phyloP scores from a whole-genome alignment of 2,113 vertebrate genomes.

The Octodon degus region DNA sequence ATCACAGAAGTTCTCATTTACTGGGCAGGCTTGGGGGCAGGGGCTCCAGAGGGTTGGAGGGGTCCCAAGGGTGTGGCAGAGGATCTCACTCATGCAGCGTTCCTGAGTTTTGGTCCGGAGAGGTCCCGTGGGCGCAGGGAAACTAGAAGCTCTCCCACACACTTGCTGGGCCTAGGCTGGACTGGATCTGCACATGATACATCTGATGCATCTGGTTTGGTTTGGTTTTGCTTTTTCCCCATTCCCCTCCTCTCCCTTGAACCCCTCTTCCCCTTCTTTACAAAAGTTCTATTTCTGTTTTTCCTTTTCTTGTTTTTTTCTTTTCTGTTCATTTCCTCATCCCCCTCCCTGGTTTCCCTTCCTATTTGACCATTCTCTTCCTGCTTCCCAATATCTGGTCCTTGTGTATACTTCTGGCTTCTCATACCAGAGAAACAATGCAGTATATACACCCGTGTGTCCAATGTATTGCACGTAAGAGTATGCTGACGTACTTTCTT shows the following conservation, averaged over 20 bases:
- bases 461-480: neutral
- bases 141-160: too few species aligned
- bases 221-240: too few species aligned
- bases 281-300: neutral
- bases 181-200: too few species aligned
- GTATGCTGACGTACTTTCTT: conserved; percentile 16
- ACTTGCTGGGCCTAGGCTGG: too few species aligned
- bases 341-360: neutral
- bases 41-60: too few species aligned
- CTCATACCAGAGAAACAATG: neutral
- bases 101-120: too few species aligned
- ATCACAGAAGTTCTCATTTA: too few species aligned
- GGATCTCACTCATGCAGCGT: too few species aligned
- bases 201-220: too few species aligned
- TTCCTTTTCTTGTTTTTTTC: neutral
- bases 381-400: neutral
- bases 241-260: neutral
- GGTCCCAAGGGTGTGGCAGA: too few species aligned
- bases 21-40: too few species aligned
- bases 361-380: neutral
- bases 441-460: neutral
- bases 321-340: neutral
- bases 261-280: neutral
- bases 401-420: neutral
- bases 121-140: too few species aligned